Evolutionary conservation across 2,113 vertebrate species (phyloP).

Genomic region (Capricornis sumatraensis): DNA sequence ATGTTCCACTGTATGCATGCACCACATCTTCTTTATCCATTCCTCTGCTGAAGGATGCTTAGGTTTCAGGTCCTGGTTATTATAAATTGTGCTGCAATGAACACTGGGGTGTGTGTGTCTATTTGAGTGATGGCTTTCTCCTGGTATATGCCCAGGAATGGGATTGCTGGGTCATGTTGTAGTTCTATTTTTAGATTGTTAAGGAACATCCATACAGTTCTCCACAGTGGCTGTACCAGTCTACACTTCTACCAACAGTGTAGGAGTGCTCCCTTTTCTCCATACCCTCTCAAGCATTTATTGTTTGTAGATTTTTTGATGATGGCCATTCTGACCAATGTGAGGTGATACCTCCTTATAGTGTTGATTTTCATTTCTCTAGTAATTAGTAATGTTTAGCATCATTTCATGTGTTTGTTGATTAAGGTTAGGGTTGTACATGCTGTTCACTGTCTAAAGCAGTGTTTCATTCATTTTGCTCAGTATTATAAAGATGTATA

Average conservation of each 20-base stretch:
- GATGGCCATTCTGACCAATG: background rate
- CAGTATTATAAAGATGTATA: background rate
- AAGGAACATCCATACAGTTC: background rate
- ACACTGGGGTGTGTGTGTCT: background rate
- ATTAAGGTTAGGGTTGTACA: background rate
- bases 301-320: background rate
- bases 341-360: background rate
- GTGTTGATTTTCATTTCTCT: background rate
- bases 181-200: background rate
- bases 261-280: background rate
- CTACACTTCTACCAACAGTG: background rate
- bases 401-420: background rate
- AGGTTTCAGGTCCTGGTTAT: background rate
- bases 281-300: background rate
- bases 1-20: background rate
- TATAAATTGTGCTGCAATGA: background rate
- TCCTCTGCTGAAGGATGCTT: background rate
- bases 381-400: background rate
- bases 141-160: background rate
- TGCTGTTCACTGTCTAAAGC: background rate
- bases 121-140: background rate
- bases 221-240: background rate
- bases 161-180: background rate
- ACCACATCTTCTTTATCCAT: background rate
- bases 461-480: background rate